Evolutionary conservation across 1,140 invertebrate species (phyloP).

Genomic region (Drosophila bipectinata): DNA sequence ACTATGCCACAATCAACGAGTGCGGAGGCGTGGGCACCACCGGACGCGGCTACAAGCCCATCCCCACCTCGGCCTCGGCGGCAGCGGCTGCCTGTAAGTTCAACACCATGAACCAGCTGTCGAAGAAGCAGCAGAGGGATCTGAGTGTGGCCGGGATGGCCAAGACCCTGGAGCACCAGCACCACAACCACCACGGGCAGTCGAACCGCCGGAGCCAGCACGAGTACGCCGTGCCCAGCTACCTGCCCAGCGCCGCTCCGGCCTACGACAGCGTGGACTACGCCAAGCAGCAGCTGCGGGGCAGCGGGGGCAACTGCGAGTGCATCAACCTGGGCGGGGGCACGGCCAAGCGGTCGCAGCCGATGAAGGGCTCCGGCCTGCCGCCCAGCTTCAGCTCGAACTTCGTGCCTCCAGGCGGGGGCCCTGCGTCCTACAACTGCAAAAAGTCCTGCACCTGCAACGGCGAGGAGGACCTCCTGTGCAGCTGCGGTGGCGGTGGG

Average conservation of each 20-base stretch:
- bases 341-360: slow-evolving; percentile 67
- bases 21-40: slow-evolving; percentile 45
- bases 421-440: slow-evolving; percentile 85
- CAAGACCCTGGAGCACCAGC: slow-evolving; percentile 72
- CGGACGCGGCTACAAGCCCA: slow-evolving; percentile 67
- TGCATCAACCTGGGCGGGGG: slow-evolving; percentile 57
- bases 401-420: slow-evolving; percentile 86
- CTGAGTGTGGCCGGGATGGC: slow-evolving; percentile 64
- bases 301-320: slow-evolving; percentile 50
- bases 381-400: slow-evolving; percentile 87
- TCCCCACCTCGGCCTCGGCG: slow-evolving; percentile 66
- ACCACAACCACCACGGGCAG: slow-evolving; percentile 59
- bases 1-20: slow-evolving; percentile 83
- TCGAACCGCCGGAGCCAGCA: slow-evolving; percentile 73
- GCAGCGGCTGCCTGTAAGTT: slow-evolving; percentile 77
- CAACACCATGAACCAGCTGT: slow-evolving; percentile 75
- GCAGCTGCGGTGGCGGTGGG: slow-evolving; percentile 43
- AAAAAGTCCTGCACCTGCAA: slow-evolving; percentile 81
- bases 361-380: slow-evolving; percentile 68
- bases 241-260: slow-evolving; percentile 46
- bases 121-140: slow-evolving; percentile 68
- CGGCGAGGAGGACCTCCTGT: slow-evolving; percentile 63
- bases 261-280: slow-evolving; percentile 77
- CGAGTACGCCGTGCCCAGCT: slow-evolving; percentile 81
- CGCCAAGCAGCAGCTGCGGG: slow-evolving; percentile 61